Conservation (phyloP, 2,113 vertebrate species). For the Zingel zingel region DNA sequence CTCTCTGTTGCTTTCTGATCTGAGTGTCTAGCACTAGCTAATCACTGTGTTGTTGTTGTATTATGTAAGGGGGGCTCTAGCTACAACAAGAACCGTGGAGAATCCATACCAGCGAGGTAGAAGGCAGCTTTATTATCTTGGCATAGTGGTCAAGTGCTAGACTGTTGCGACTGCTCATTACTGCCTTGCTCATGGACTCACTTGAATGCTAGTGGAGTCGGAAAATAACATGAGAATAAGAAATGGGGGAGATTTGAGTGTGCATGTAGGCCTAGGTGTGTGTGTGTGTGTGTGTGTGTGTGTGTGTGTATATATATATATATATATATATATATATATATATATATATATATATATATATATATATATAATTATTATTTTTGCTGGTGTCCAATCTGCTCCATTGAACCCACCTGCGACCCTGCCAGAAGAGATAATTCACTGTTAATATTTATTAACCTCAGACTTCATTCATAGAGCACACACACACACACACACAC, state of each 20-base stretch:
- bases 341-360: not conserved
- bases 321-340: no score
- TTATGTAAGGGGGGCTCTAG: slow-evolving; percentile 40
- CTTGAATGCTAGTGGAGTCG: not conserved
- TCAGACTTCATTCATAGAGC: slow-evolving; percentile 55
- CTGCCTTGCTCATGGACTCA: slow-evolving; percentile 53
- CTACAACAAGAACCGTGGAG: slow-evolving; percentile 24
- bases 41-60: slow-evolving; percentile 46
- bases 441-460: slow-evolving; percentile 85
- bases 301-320: no score
- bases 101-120: slow-evolving; percentile 32
- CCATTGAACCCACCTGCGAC: slow-evolving; percentile 78
- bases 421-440: slow-evolving; percentile 81
- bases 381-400: slow-evolving; percentile 68
- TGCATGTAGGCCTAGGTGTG: not conserved
- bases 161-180: not conserved
- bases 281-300: no score
- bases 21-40: slow-evolving; percentile 45
- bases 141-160: slow-evolving; percentile 27
- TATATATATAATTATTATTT: not conserved
- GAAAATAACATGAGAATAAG: slow-evolving; percentile 4
- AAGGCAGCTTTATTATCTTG: slow-evolving; percentile 40
- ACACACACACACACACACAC: slow-evolving; percentile 5
- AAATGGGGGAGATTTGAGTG: not conserved
- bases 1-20: slow-evolving; percentile 31